phyloP scores from a whole-genome alignment of 2,888 invertebrate species.

The Nephrotoma guestfalica region DNA sequence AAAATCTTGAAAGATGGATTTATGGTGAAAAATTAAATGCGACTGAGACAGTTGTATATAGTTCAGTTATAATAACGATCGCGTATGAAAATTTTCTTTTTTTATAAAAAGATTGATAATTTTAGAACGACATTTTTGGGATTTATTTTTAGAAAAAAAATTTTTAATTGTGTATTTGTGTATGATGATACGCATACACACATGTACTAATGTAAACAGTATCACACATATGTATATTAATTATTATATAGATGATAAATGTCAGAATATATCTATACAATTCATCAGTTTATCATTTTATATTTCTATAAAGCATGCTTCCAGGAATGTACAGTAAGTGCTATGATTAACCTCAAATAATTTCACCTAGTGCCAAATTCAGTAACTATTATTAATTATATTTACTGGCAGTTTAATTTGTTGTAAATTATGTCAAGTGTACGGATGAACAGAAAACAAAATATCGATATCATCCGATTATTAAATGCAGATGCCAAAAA shows the following conservation, averaged over 20 bases:
- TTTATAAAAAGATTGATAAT: constrained; percentile 1
- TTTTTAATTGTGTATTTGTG: neutral
- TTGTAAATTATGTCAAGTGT: neutral
- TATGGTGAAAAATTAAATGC: neutral
- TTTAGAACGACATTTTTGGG: constrained; percentile 3
- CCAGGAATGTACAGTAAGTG: neutral
- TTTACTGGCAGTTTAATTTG: neutral
- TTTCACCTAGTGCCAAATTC: neutral
- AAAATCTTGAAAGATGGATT: neutral
- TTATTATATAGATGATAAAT: no score
- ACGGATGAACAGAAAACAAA: neutral
- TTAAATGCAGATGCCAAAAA: neutral
- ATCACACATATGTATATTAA: neutral
- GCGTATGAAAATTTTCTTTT: neutral
- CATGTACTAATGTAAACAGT: no score
- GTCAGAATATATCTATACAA: neutral
- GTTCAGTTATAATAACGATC: neutral
- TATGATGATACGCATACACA: neutral
- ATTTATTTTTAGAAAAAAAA: constrained; percentile 1
- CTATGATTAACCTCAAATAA: neutral
- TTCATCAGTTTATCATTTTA: neutral
- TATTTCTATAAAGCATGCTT: neutral
- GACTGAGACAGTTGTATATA: neutral
- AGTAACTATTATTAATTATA: neutral
- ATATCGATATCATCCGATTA: neutral